Percentiles rank a stretch among this genome's conserved stretches.
Evolutionary conservation across 2,797 vertebrate genomes (phyloP).

Genomic region (Melanotaenia pygmaea): DNA sequence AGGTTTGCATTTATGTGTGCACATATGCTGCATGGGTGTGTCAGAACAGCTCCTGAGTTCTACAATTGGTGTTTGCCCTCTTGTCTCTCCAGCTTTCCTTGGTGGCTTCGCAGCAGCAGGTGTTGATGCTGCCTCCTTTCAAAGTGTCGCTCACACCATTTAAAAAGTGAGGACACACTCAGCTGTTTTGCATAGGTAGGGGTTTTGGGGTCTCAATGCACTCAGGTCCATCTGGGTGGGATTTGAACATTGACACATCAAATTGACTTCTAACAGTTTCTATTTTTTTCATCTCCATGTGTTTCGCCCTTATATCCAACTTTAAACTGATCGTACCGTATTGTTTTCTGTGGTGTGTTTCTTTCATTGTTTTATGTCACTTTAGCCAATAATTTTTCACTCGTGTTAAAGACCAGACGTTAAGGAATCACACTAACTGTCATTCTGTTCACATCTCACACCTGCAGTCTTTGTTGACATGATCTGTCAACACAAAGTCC

Average conservation of each 20-base stretch:
- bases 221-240: constrained; percentile 18
- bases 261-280: constrained; percentile 68
- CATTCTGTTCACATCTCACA: neutral
- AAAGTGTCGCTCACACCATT: constrained; percentile 84
- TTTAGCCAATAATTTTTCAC: neutral
- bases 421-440: too few relatives aligned
- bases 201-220: constrained; percentile 45
- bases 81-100: constrained; percentile 56
- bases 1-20: neutral
- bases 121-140: constrained; percentile 73
- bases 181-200: constrained; percentile 74
- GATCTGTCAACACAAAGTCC: neutral
- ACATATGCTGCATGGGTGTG: constrained; percentile 14
- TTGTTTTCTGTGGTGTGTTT: neutral
- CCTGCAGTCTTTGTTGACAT: neutral
- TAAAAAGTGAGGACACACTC: constrained; percentile 80
- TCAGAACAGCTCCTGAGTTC: constrained; percentile 48
- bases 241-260: constrained; percentile 63
- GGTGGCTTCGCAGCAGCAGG: constrained; percentile 66
- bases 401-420: neutral
- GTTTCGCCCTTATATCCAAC: neutral
- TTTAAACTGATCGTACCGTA: neutral
- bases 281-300: neutral
- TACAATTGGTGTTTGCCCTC: constrained; percentile 72
- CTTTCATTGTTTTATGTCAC: too few relatives aligned